Evolutionary conservation across 2,113 vertebrate species (phyloP).

Genomic region (Chaetorhynchus papuensis): DNA sequence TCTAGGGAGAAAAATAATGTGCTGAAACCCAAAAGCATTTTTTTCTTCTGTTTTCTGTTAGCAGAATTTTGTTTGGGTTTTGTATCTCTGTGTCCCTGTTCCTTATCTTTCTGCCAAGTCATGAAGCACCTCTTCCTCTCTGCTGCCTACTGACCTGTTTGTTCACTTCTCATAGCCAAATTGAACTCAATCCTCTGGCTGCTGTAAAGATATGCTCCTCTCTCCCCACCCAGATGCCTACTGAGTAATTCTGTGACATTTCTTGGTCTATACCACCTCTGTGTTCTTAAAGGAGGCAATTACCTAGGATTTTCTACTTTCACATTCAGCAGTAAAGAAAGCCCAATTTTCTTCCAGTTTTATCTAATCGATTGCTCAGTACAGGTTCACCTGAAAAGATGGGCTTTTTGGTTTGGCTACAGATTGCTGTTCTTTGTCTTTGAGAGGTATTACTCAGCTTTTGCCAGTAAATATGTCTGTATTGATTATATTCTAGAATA

Average conservation of each 20-base stretch:
- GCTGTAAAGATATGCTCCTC: not conserved
- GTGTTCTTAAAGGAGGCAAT: not conserved
- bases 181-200: not conserved
- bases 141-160: not conserved
- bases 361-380: not conserved
- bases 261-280: not conserved
- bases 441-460: not conserved
- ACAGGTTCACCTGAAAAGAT: not conserved
- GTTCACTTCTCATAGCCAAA: not conserved
- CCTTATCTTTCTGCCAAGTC: not conserved
- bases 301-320: not conserved
- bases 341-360: not conserved
- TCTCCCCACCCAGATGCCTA: not conserved
- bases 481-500: not conserved
- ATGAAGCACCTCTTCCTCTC: not conserved
- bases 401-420: not conserved
- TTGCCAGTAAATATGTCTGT: not conserved
- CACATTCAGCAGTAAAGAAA: not conserved
- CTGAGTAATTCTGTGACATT: not conserved
- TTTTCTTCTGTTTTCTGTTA: not conserved
- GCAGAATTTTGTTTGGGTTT: not conserved
- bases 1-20: not conserved
- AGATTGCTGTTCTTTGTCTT: not conserved
- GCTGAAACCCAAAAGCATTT: not conserved
- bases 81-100: not conserved